Percentiles rank a stretch among this genome's conserved stretches.
These are phyloP conservation scores for Malacosoma neustria DNA, from an alignment of 2,888 invertebrate species.

Conservation along the genomic window DNA sequence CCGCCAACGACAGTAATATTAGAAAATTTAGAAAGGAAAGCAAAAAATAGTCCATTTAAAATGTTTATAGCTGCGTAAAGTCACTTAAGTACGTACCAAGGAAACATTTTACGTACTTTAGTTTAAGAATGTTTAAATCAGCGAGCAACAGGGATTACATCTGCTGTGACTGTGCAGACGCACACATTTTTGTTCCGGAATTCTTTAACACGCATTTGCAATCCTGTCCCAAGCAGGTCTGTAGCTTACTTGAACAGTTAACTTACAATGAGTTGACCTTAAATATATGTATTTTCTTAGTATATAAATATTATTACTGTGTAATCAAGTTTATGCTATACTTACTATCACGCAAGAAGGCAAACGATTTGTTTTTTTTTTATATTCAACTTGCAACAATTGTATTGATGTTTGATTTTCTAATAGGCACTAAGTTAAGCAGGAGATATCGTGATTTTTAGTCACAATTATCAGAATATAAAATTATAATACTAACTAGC, in stretches of 20 bases:
- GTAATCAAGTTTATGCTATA: neutral
- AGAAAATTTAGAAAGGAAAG: conserved; percentile 33
- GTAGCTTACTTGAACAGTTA: neutral
- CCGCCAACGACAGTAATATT: conserved; percentile 29
- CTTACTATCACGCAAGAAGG: neutral
- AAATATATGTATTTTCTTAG: neutral
- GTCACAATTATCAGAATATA: conserved; percentile 23
- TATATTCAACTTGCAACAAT: conserved; percentile 23
- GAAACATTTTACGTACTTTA: conserved; percentile 62
- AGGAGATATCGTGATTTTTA: conserved; percentile 12
- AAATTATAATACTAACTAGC: too few relatives aligned
- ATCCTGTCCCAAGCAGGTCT: conserved; percentile 41
- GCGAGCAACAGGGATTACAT: conserved; percentile 18
- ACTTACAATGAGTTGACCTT: neutral
- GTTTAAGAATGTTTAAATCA: conserved; percentile 32
- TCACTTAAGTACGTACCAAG: conserved; percentile 43
- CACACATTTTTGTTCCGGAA: conserved; percentile 65
- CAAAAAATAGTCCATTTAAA: conserved; percentile 45
- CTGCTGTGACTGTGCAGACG: conserved; percentile 47
- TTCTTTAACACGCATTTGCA: conserved; percentile 67
- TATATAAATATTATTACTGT: neutral
- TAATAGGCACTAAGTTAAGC: conserved; percentile 24
- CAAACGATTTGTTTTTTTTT: too few relatives aligned
- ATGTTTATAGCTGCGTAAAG: conserved; percentile 34
- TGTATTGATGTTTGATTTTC: conserved; percentile 31